Evolutionary conservation across 2,888 invertebrate species (phyloP).

Genomic region (Lamellibrachia satsuma): DNA sequence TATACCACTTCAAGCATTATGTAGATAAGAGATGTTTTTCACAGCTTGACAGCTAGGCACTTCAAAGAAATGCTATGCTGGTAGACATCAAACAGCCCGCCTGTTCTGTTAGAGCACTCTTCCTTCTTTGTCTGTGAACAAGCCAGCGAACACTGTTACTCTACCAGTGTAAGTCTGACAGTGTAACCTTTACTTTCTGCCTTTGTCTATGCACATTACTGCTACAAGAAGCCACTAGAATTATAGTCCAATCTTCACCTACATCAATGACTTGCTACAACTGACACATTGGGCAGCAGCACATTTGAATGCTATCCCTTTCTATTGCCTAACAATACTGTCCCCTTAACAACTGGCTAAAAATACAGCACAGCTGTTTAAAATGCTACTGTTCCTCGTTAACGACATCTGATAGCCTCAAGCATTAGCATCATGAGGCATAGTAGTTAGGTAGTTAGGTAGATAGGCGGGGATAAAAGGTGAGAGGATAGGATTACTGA

Average conservation of each 20-base stretch:
- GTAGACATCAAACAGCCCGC: background rate
- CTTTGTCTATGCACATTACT: background rate
- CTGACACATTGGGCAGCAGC: background rate
- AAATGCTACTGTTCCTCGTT: background rate
- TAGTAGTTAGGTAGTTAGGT: too few relatives aligned
- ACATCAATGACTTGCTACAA: background rate
- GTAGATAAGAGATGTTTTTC: background rate
- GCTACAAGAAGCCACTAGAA: background rate
- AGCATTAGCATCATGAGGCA: background rate
- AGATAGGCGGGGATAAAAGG: background rate
- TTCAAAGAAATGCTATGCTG: background rate
- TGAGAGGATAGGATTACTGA: background rate
- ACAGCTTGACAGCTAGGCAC: background rate
- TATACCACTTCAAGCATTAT: conserved; percentile 2
- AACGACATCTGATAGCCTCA: background rate
- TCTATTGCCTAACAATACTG: background rate
- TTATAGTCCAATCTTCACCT: background rate
- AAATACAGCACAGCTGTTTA: background rate
- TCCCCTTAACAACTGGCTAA: background rate
- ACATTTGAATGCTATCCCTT: background rate
- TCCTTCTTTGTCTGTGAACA: background rate
- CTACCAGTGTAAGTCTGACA: background rate
- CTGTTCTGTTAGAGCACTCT: background rate
- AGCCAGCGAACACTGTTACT: background rate
- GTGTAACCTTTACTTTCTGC: background rate